Evolutionary conservation across 2,113 vertebrate species (phyloP).

Genomic region (Aspiorhynchus laticeps): DNA sequence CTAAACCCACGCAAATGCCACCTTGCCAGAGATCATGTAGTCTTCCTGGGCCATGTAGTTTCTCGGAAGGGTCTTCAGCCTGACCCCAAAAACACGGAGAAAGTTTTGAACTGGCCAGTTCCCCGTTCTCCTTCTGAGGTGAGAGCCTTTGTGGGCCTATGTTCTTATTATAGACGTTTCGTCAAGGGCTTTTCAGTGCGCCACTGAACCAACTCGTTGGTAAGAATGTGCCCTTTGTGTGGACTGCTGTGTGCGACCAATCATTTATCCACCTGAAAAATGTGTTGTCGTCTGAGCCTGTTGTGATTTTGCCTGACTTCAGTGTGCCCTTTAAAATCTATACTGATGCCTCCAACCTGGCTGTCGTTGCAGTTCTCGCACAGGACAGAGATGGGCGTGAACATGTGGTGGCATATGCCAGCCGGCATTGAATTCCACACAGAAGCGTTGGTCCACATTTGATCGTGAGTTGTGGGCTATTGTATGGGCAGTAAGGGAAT

Average conservation of each 20-base stretch:
- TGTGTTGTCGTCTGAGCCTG: constrained; percentile 6
- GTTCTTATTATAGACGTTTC: no score
- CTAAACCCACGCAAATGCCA: no score
- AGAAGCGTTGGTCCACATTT: constrained; percentile 40
- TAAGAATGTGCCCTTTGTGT: constrained; percentile 18
- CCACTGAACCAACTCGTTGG: constrained; percentile 40
- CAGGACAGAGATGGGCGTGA: constrained; percentile 20
- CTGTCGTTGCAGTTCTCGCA: constrained; percentile 33
- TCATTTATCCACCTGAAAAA: constrained; percentile 13
- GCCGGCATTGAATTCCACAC: constrained; percentile 9
- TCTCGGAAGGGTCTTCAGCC: no score
- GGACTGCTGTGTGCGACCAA: not conserved
- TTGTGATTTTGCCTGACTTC: constrained; percentile 39
- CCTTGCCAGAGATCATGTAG: no score
- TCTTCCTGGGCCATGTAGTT: no score
- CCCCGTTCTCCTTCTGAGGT: no score
- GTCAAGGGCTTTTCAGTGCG: no score
- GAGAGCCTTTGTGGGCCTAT: no score
- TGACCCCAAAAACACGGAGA: no score
- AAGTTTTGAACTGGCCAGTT: no score
- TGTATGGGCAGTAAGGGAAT: constrained; percentile 38
- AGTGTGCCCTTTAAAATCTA: constrained; percentile 21
- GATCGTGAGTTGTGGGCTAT: constrained; percentile 46
- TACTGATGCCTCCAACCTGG: constrained; percentile 38
- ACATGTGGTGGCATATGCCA: not conserved